These are phyloP conservation scores for Lepidurus packardi DNA, from an alignment of 1,140 invertebrate species.

Conservation along the genomic window DNA sequence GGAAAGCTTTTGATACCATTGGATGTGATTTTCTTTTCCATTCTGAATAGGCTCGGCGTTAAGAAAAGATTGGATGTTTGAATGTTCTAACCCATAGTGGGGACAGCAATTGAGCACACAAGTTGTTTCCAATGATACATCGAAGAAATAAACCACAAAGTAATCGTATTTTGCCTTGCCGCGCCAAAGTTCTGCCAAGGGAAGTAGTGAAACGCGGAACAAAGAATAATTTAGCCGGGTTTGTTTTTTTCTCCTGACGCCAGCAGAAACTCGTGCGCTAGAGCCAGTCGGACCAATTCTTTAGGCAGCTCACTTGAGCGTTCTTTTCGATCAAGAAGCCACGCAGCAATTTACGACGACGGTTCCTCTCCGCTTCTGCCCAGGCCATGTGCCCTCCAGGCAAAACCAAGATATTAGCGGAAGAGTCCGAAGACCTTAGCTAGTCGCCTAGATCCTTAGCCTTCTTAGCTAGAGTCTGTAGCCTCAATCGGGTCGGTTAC, in stretches of 20 bases:
- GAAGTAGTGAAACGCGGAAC: background rate
- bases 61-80: background rate
- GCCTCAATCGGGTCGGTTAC: background rate
- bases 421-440: background rate
- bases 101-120: conserved; percentile 1
- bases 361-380: background rate
- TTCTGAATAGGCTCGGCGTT: background rate
- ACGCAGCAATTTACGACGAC: background rate
- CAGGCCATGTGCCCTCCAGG: background rate
- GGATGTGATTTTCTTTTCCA: background rate
- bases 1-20: background rate
- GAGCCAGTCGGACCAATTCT: background rate
- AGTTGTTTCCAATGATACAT: conserved; percentile 9
- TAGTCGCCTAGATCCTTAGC: background rate
- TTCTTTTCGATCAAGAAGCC: conserved; percentile 10
- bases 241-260: background rate
- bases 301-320: background rate
- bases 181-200: background rate
- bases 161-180: background rate
- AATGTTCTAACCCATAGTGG: too few species aligned
- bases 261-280: background rate
- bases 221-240: conserved; percentile 1
- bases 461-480: background rate
- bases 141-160: background rate
- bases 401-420: conserved; percentile 13